Evolutionary conservation across 2,113 vertebrate genomes (phyloP).

Genomic region (Cnemophilus loriae): DNA sequence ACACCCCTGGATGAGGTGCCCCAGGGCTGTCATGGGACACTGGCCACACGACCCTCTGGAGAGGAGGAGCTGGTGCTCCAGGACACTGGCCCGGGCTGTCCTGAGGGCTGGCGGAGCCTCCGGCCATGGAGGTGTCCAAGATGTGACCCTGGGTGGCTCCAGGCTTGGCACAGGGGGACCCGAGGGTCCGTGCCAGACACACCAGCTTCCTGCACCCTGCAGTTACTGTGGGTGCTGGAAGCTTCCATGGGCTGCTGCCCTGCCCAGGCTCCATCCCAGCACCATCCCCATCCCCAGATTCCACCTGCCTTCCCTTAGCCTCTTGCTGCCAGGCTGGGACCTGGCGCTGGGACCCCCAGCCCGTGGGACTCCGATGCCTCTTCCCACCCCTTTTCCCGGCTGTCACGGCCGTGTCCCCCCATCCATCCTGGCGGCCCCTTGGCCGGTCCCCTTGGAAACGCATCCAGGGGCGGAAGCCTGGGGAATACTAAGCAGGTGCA

Average conservation of each 20-base stretch:
- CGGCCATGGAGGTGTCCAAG: accelerated
- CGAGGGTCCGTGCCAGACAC: neutral
- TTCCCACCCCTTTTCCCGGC: accelerated
- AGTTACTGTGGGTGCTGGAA: neutral
- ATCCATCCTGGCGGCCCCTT: neutral
- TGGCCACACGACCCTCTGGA: neutral
- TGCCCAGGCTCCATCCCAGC: neutral
- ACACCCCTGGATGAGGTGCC: neutral
- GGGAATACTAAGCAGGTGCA: slow-evolving; percentile 54
- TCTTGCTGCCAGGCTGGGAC: neutral
- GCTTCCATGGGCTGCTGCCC: neutral
- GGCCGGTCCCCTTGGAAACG: slow-evolving; percentile 55
- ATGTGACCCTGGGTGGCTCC: neutral
- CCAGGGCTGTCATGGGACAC: accelerated
- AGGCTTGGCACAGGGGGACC: neutral
- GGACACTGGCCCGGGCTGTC: accelerated
- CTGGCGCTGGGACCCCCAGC: accelerated
- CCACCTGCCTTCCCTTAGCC: accelerated
- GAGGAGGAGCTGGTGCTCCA: neutral
- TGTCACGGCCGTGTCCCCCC: neutral
- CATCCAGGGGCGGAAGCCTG: neutral
- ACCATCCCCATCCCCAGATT: accelerated
- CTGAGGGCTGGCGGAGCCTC: accelerated
- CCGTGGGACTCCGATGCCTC: accelerated
- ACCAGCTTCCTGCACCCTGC: neutral